Conservation (phyloP, 2,113 vertebrate genomes). For the Tachysurus fulvidraco region DNA sequence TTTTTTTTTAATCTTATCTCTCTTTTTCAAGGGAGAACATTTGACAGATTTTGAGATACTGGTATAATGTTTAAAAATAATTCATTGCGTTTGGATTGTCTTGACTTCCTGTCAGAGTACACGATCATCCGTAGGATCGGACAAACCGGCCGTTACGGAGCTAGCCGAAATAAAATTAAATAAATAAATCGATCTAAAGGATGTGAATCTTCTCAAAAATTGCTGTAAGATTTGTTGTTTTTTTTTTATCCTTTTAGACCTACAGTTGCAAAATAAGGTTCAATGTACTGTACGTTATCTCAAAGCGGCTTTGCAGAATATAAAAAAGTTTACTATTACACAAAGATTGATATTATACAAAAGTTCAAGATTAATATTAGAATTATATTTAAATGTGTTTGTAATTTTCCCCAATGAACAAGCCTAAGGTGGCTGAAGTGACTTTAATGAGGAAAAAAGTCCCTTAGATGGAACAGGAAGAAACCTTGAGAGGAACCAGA, state of each 20-base stretch:
- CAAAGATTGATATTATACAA: too few relatives aligned
- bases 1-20: conserved; percentile 15
- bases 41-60: background rate
- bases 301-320: background rate
- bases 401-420: too few relatives aligned
- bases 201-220: conserved; percentile 21
- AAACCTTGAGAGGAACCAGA: too few relatives aligned
- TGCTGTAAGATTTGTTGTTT: background rate
- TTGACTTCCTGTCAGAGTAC: background rate
- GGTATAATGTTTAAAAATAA: background rate
- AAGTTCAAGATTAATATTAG: too few relatives aligned
- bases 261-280: too few relatives aligned
- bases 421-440: too few relatives aligned
- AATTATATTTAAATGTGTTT: too few relatives aligned
- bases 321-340: too few relatives aligned
- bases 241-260: too few relatives aligned
- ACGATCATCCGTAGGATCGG: conserved; percentile 6
- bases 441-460: too few relatives aligned
- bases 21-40: background rate
- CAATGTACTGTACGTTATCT: background rate
- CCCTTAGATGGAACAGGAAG: too few relatives aligned
- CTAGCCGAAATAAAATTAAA: background rate
- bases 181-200: conserved; percentile 13
- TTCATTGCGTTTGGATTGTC: background rate
- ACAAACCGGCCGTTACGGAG: conserved; percentile 13